These are phyloP conservation scores for Ametastegia equiseti DNA, from an alignment of 2,888 invertebrate genomes.

Conservation along the genomic window DNA sequence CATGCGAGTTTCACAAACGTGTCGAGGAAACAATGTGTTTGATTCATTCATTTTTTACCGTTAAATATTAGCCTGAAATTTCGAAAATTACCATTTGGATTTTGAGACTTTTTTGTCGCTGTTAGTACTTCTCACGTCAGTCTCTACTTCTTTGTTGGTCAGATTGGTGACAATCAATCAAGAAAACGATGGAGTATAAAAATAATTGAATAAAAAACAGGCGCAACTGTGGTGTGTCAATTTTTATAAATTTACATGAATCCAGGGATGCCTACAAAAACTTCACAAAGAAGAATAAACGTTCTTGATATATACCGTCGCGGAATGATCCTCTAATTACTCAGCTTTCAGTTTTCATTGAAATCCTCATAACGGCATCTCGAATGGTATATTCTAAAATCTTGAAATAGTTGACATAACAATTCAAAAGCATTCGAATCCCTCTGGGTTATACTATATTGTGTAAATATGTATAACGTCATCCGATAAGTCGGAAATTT, in stretches of 20 bases:
- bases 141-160: neutral
- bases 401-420: neutral
- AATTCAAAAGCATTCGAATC: neutral
- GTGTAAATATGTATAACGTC: neutral
- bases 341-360: neutral
- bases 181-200: neutral
- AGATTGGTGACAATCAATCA: neutral
- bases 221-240: neutral
- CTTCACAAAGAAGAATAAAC: neutral
- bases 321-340: neutral
- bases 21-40: neutral
- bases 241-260: neutral
- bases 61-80: neutral
- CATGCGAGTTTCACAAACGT: neutral
- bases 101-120: neutral
- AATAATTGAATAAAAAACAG: neutral
- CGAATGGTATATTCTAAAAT: neutral
- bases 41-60: neutral
- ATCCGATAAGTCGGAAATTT: neutral
- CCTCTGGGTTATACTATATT: neutral
- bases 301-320: neutral
- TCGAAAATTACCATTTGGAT: neutral
- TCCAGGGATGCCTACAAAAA: neutral
- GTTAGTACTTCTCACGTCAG: neutral
- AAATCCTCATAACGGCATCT: neutral